phyloP scores from a whole-genome alignment of 2,113 vertebrate genomes.

The Genyomyrus donnyi region DNA sequence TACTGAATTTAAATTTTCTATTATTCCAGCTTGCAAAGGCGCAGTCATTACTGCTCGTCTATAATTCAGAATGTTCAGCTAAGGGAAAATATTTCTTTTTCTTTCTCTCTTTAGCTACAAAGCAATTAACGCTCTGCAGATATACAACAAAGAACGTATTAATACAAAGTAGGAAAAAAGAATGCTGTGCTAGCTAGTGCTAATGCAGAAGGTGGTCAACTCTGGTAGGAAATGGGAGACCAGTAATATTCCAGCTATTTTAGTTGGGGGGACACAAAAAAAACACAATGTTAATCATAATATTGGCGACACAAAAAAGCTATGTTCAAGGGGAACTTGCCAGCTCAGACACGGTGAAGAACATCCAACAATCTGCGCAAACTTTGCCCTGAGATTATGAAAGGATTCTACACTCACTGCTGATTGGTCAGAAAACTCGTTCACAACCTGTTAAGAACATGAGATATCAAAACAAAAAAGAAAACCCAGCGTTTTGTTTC shows the following conservation, averaged over 20 bases:
- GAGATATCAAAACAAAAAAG: not conserved
- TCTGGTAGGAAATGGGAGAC: not conserved
- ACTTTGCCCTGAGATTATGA: not conserved
- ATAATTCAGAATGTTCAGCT: not conserved
- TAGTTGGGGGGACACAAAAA: not conserved
- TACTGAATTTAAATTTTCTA: not conserved
- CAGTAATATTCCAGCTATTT: not conserved
- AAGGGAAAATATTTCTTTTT: not conserved
- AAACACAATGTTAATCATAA: not conserved
- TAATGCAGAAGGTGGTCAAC: not conserved
- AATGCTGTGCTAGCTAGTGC: not conserved
- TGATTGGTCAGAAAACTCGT: not conserved
- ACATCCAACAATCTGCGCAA: not conserved
- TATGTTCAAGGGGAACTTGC: not conserved
- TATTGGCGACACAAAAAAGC: not conserved
- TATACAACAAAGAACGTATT: not conserved
- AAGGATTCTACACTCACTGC: not conserved
- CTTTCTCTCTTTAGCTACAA: not conserved
- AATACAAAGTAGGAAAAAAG: not conserved
- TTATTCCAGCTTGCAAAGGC: not conserved
- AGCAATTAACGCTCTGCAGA: not conserved
- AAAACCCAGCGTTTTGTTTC: not conserved
- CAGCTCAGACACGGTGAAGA: not conserved
- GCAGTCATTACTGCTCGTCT: constrained; percentile 1
- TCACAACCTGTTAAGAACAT: not conserved